A percentile compares a stretch with the other conserved stretches of the same genome.
Evolutionary conservation across 92 coral and sea anemone genomes (phyloP).

Genomic region (Epizoanthus scotinus): DNA sequence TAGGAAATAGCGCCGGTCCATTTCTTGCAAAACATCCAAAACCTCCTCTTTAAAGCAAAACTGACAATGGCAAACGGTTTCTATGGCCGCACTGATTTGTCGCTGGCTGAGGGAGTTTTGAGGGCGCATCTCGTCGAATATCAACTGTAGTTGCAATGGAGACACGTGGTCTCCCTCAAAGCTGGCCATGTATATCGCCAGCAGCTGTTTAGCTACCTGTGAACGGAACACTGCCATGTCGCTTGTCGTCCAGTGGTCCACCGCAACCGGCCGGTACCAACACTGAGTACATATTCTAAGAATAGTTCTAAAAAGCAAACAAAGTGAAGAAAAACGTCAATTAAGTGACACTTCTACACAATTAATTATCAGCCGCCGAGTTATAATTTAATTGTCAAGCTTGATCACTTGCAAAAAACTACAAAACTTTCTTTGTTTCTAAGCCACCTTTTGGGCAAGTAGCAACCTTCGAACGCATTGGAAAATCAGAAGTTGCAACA

Average conservation of each 20-base stretch:
- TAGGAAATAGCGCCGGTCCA: constrained; percentile 64
- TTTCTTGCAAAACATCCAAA: constrained; percentile 51
- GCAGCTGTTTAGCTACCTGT: not conserved
- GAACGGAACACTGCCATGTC: constrained; percentile 9
- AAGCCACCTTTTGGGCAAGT: no score
- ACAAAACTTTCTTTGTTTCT: no score
- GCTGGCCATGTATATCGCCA: constrained; percentile 4
- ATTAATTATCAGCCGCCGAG: not conserved
- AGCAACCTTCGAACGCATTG: no score
- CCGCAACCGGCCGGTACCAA: not conserved
- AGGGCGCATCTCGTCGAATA: constrained; percentile 57
- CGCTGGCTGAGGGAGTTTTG: constrained; percentile 52
- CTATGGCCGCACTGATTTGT: constrained; percentile 56
- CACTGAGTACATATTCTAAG: not conserved
- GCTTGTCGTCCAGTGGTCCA: not conserved
- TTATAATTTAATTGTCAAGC: no score
- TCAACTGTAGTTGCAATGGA: constrained; percentile 45
- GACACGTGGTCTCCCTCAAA: constrained; percentile 24
- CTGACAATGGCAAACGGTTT: constrained; percentile 51
- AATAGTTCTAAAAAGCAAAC: constrained; percentile 1
- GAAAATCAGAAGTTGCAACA: no score
- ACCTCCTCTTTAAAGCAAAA: constrained; percentile 61
- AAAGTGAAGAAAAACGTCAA: not conserved
- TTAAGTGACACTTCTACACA: not conserved
- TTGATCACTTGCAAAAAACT: no score